Percentiles rank a stretch among this genome's conserved stretches.
These are phyloP conservation scores for Ornithoptera priamus DNA, from an alignment of 2,888 invertebrate genomes.

Conservation along the genomic window DNA sequence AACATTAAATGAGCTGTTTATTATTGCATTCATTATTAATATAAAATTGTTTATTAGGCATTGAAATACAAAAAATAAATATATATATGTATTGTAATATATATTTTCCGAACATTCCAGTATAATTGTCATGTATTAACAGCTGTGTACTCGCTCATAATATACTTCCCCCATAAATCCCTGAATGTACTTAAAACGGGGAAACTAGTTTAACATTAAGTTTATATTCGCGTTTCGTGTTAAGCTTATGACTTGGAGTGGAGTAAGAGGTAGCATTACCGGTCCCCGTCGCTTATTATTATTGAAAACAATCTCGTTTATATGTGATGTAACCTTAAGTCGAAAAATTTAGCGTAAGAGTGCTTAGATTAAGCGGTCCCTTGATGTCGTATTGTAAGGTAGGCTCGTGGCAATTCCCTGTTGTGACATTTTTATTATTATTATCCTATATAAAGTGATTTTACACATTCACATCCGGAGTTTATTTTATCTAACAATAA, in stretches of 20 bases:
- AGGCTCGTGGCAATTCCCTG: slow-evolving; percentile 70
- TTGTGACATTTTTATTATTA: slow-evolving; percentile 71
- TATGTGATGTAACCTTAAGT: slow-evolving; percentile 79
- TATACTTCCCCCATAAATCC: background rate
- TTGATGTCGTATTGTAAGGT: slow-evolving; percentile 49
- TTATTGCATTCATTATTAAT: no score
- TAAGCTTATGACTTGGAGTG: slow-evolving; percentile 44
- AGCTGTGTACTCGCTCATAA: background rate
- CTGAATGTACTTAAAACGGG: slow-evolving; percentile 32
- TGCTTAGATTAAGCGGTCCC: slow-evolving; percentile 54
- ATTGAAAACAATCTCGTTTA: slow-evolving; percentile 72
- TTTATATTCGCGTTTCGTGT: background rate
- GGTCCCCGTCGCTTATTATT: slow-evolving; percentile 67
- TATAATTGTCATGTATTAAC: background rate
- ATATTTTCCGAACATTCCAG: background rate
- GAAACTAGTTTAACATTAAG: slow-evolving; percentile 32
- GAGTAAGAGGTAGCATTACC: slow-evolving; percentile 52
- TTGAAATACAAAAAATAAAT: no score
- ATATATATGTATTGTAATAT: background rate
- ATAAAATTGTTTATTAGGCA: no score
- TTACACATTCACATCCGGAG: slow-evolving; percentile 57
- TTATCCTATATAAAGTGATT: slow-evolving; percentile 73
- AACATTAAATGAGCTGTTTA: no score
- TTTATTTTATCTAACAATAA: slow-evolving; percentile 27
- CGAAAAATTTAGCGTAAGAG: slow-evolving; percentile 47